A percentile compares a stretch with the other conserved stretches of the same genome.
Evolutionary conservation across 1,140 invertebrate genomes (phyloP).

Genomic region (Drosophila busckii): DNA sequence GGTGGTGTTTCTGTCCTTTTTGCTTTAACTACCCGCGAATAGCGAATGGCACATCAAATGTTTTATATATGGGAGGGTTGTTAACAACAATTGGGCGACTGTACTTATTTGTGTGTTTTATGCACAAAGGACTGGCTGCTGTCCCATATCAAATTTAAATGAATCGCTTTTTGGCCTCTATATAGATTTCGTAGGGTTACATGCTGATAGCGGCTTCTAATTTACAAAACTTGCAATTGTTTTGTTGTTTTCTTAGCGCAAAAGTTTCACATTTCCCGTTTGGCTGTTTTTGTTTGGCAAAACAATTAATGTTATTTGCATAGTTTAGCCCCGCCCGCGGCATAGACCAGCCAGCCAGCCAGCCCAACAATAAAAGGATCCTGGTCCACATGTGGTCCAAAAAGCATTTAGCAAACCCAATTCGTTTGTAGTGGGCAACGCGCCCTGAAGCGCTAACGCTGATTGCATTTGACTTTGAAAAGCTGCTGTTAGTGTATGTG

Average conservation of each 20-base stretch:
- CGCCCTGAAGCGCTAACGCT: slow-evolving; percentile 8
- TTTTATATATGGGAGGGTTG: slow-evolving; percentile 66
- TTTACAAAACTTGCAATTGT: slow-evolving; percentile 39
- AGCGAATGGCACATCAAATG: slow-evolving; percentile 37
- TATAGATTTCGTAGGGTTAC: slow-evolving; percentile 63
- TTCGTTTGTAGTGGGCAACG: slow-evolving; percentile 16
- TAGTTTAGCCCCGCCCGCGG: slow-evolving; percentile 28
- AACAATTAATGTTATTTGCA: slow-evolving; percentile 77
- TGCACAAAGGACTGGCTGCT: slow-evolving; percentile 7
- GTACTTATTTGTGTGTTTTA: slow-evolving; percentile 46
- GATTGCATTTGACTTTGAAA: slow-evolving; percentile 73
- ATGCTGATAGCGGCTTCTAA: slow-evolving; percentile 42
- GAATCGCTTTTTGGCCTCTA: slow-evolving; percentile 46
- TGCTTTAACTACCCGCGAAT: slow-evolving; percentile 41
- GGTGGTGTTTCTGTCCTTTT: slow-evolving; percentile 24
- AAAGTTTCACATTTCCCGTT: slow-evolving; percentile 37
- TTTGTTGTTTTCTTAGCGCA: slow-evolving; percentile 42
- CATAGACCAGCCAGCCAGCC: slow-evolving; percentile 1
- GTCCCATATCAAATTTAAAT: slow-evolving; percentile 76
- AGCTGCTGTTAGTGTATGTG: slow-evolving; percentile 4
- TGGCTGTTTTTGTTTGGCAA: slow-evolving; percentile 61
- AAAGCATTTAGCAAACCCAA: slow-evolving; percentile 16
- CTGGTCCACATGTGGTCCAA: slow-evolving; percentile 55
- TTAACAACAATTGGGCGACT: slow-evolving; percentile 34
- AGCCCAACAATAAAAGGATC: slow-evolving; percentile 5